Evolutionary conservation across 2,113 vertebrate species (phyloP).

Genomic region (Lepus timidus): DNA sequence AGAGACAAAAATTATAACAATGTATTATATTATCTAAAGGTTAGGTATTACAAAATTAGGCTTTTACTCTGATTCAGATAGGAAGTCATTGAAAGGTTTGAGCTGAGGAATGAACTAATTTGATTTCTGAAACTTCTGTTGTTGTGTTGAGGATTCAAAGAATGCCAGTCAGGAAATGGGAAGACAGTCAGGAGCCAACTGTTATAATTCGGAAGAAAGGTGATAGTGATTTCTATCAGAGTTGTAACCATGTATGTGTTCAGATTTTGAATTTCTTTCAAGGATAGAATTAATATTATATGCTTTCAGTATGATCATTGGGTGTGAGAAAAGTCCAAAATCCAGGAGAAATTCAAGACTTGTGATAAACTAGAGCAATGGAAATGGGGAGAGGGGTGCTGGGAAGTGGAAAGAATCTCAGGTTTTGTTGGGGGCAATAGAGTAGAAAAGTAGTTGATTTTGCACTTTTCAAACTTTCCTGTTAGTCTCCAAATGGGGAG

Average conservation of each 20-base stretch:
- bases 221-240: background rate
- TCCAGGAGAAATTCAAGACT: background rate
- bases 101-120: background rate
- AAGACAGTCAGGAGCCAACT: background rate
- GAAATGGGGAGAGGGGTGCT: background rate
- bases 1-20: slow-evolving; percentile 48
- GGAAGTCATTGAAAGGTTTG: slow-evolving; percentile 27
- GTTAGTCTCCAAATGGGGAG: background rate
- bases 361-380: background rate
- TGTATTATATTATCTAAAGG: slow-evolving; percentile 15
- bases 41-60: slow-evolving; percentile 59
- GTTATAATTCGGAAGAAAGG: background rate
- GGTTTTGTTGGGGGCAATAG: background rate
- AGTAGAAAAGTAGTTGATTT: background rate
- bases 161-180: background rate
- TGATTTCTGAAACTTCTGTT: background rate
- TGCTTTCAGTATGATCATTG: background rate
- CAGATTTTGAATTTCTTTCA: background rate
- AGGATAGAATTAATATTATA: background rate
- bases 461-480: background rate
- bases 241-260: background rate
- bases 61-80: slow-evolving; percentile 54
- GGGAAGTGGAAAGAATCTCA: background rate
- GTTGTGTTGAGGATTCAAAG: background rate
- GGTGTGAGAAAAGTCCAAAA: background rate